These are phyloP conservation scores for Trematomus bernacchii DNA, from an alignment of 2,797 vertebrate species.

Conservation along the genomic window DNA sequence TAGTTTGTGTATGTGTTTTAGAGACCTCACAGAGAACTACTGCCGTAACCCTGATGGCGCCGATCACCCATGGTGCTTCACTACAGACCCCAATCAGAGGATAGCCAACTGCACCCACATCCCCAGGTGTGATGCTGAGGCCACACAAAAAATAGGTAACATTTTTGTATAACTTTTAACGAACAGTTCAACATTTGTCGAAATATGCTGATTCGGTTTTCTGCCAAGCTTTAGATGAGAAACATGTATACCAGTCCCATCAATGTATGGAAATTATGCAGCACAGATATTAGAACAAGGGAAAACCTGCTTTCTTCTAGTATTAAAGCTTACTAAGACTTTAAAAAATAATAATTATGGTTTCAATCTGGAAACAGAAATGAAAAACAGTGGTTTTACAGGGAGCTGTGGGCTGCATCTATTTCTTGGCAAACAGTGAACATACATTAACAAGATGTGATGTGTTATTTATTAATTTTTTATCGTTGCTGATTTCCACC, in stretches of 20 bases:
- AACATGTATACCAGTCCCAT: background rate
- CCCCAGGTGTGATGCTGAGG: constrained; percentile 89
- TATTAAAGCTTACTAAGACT: background rate
- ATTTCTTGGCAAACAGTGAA: background rate
- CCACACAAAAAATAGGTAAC: constrained; percentile 78
- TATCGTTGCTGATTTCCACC: background rate
- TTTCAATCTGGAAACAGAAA: background rate
- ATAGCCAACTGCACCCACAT: constrained; percentile 95
- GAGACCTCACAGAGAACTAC: constrained; percentile 95
- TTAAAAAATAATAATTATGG: no score
- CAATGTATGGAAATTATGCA: no score
- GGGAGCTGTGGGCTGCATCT: background rate
- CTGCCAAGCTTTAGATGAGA: background rate
- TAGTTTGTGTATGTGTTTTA: constrained; percentile 77
- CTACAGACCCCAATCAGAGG: constrained; percentile 92
- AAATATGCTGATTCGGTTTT: background rate
- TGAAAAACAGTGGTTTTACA: no score
- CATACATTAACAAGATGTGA: background rate
- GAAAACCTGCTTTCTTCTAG: background rate
- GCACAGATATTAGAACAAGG: background rate
- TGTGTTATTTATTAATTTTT: background rate
- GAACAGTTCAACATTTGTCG: background rate
- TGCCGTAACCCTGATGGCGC: constrained; percentile 96
- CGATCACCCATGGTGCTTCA: constrained; percentile 98
- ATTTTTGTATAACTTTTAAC: background rate